phyloP scores from a whole-genome alignment of 1,140 invertebrate species.

The Drosophila arawakana region DNA sequence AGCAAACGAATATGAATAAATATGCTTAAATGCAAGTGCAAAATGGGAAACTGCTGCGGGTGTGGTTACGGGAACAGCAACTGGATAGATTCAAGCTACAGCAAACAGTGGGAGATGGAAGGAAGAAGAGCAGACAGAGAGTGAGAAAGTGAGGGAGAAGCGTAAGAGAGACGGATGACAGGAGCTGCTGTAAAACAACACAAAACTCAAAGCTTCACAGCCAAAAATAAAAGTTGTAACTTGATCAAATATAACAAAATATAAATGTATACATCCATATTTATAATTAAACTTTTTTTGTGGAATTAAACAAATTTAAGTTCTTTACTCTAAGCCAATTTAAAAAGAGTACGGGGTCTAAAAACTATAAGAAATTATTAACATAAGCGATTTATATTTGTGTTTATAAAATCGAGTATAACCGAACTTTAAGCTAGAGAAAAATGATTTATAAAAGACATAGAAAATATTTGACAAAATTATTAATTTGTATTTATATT shows the following conservation, averaged over 20 bases:
- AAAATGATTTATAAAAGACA: no score
- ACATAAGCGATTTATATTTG: no score
- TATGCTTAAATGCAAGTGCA: slow-evolving; percentile 33
- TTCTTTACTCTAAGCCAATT: no score
- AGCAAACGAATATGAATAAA: slow-evolving; percentile 52
- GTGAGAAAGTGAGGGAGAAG: background rate
- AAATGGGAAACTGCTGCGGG: slow-evolving; percentile 9
- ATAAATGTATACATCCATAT: background rate
- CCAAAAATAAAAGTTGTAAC: background rate
- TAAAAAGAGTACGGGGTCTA: no score
- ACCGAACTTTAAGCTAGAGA: no score
- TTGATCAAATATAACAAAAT: background rate
- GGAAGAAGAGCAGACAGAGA: background rate
- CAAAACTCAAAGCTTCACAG: background rate
- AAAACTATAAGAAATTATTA: no score
- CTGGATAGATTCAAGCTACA: background rate
- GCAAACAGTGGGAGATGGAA: background rate
- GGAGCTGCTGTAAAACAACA: background rate
- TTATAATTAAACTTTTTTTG: no score
- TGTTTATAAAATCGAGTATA: no score
- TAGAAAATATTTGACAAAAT: no score
- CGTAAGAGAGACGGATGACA: background rate
- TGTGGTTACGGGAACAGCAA: slow-evolving; percentile 2
- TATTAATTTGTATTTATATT: no score
- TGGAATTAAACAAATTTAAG: no score